phyloP scores from a whole-genome alignment of 2,797 vertebrate genomes.

The Strix occidentalis region DNA sequence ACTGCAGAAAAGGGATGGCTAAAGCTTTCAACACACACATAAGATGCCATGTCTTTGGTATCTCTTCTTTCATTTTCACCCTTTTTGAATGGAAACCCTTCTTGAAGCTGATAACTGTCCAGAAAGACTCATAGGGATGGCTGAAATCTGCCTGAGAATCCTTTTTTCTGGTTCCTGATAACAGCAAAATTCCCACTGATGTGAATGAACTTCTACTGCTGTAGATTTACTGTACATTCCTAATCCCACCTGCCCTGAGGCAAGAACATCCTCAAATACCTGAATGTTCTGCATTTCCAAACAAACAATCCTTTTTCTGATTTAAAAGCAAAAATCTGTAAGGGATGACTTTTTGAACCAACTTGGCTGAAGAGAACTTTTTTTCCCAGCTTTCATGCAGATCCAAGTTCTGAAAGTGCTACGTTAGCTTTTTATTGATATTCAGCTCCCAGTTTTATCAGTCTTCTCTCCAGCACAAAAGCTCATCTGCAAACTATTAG shows the following conservation, averaged over 20 bases:
- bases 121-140: background rate
- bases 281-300: background rate
- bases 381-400: background rate
- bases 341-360: constrained; percentile 15
- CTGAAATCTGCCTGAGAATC: background rate
- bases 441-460: background rate
- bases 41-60: background rate
- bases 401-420: constrained; percentile 8
- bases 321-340: background rate
- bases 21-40: accelerated
- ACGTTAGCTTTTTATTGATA: background rate
- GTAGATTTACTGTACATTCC: background rate
- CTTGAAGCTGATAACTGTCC: background rate
- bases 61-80: background rate
- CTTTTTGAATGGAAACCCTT: background rate
- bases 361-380: background rate
- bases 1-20: background rate
- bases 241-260: background rate
- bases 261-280: background rate
- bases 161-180: background rate
- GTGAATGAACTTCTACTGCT: background rate
- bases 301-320: background rate
- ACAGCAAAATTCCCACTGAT: background rate
- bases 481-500: background rate
- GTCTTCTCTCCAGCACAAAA: background rate